phyloP scores from a whole-genome alignment of 1,140 invertebrate species.

The Calliphora vicina region DNA sequence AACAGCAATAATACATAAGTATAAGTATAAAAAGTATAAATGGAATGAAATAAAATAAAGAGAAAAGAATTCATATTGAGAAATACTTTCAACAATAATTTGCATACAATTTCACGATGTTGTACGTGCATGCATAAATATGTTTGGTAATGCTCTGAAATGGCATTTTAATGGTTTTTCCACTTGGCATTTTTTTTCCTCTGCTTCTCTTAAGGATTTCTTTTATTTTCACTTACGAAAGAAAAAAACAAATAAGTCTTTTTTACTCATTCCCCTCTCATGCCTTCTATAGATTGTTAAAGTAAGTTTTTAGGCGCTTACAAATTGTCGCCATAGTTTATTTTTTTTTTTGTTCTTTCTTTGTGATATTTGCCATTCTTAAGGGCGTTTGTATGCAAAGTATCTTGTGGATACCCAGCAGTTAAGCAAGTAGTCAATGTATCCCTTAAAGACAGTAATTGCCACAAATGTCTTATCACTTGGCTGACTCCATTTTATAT shows the following conservation, averaged over 20 bases:
- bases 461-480: no score
- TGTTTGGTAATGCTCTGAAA: conserved; percentile 25
- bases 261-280: neutral
- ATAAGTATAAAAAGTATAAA: neutral
- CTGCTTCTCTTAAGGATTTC: neutral
- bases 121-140: conserved; percentile 20
- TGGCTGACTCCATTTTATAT: no score
- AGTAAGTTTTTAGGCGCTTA: conserved; percentile 24
- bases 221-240: neutral
- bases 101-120: conserved; percentile 23
- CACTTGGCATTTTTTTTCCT: conserved; percentile 1
- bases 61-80: conserved; percentile 31
- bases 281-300: conserved; percentile 25
- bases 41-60: neutral
- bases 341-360: neutral
- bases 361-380: neutral
- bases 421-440: no score
- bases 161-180: conserved; percentile 29
- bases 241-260: neutral
- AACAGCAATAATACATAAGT: neutral
- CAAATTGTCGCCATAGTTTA: conserved; percentile 25
- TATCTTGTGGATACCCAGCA: neutral
- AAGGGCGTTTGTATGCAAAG: conserved; percentile 5
- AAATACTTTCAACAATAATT: conserved; percentile 27
- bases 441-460: no score